Evolutionary conservation across 1,140 invertebrate genomes (phyloP).

Genomic region (Dendrolimus kikuchii): DNA sequence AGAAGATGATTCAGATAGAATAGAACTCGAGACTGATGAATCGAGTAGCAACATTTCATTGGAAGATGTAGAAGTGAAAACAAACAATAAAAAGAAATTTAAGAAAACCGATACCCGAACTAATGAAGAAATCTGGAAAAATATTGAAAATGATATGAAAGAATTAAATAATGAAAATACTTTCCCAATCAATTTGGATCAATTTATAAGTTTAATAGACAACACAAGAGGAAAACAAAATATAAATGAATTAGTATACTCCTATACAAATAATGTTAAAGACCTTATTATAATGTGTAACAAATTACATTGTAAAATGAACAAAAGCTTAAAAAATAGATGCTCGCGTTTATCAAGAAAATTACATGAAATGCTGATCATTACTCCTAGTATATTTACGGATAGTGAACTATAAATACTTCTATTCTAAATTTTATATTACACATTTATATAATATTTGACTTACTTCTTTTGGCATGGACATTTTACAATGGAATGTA

Average conservation of each 20-base stretch:
- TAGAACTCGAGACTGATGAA: conserved; percentile 10
- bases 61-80: conserved; percentile 10
- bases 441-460: conserved; percentile 6
- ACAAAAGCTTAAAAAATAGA: conserved; percentile 22
- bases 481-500: conserved; percentile 24
- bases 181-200: conserved; percentile 18
- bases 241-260: conserved; percentile 18
- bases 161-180: conserved; percentile 9
- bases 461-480: conserved; percentile 8
- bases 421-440: conserved; percentile 1
- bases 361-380: conserved; percentile 17
- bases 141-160: conserved; percentile 14
- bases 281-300: conserved; percentile 19
- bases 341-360: conserved; percentile 19
- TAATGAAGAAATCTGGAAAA: conserved; percentile 18
- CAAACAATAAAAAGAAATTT: conserved; percentile 15
- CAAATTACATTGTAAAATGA: conserved; percentile 16
- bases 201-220: conserved; percentile 23
- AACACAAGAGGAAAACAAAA: conserved; percentile 17
- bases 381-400: neutral
- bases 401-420: neutral
- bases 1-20: conserved; percentile 3
- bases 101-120: conserved; percentile 10
- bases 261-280: conserved; percentile 17
- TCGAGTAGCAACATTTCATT: conserved; percentile 14